Percentiles rank a stretch among this genome's conserved stretches.
Evolutionary conservation across 2,888 invertebrate genomes (phyloP).

Genomic region (Erannis defoliaria): DNA sequence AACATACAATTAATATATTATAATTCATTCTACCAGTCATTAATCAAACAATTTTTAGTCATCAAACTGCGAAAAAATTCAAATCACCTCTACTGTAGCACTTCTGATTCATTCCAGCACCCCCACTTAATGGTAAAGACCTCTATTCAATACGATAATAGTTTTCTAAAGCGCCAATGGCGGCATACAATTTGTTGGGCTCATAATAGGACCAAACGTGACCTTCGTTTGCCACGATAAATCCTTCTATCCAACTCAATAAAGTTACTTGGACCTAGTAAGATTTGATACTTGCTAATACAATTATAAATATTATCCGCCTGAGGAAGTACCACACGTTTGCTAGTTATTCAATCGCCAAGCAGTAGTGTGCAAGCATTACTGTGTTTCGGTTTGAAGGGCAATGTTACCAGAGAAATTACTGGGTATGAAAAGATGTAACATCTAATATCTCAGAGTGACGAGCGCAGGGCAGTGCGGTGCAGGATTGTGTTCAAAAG

Average conservation of each 20-base stretch:
- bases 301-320: too few relatives aligned
- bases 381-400: too few relatives aligned
- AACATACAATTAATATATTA: too few relatives aligned
- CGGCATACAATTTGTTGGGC: slow-evolving; percentile 60
- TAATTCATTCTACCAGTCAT: background rate
- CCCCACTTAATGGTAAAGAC: slow-evolving; percentile 35
- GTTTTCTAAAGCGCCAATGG: slow-evolving; percentile 59
- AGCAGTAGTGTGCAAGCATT: too few relatives aligned
- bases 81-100: slow-evolving; percentile 38
- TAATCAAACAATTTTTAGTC: slow-evolving; percentile 2
- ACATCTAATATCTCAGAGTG: too few relatives aligned
- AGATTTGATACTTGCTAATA: slow-evolving; percentile 57
- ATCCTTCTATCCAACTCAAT: slow-evolving; percentile 68
- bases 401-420: too few relatives aligned
- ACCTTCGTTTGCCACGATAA: slow-evolving; percentile 75
- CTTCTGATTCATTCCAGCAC: slow-evolving; percentile 37
- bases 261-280: slow-evolving; percentile 52
- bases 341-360: too few relatives aligned
- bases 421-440: too few relatives aligned
- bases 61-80: slow-evolving; percentile 32
- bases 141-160: slow-evolving; percentile 54
- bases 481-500: too few relatives aligned
- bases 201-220: slow-evolving; percentile 67
- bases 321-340: too few relatives aligned
- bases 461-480: too few relatives aligned